A percentile compares a stretch with the other conserved stretches of the same genome.
These are phyloP conservation scores for Dasypus novemcinctus DNA, from an alignment of 2,113 vertebrate species.

Conservation along the genomic window DNA sequence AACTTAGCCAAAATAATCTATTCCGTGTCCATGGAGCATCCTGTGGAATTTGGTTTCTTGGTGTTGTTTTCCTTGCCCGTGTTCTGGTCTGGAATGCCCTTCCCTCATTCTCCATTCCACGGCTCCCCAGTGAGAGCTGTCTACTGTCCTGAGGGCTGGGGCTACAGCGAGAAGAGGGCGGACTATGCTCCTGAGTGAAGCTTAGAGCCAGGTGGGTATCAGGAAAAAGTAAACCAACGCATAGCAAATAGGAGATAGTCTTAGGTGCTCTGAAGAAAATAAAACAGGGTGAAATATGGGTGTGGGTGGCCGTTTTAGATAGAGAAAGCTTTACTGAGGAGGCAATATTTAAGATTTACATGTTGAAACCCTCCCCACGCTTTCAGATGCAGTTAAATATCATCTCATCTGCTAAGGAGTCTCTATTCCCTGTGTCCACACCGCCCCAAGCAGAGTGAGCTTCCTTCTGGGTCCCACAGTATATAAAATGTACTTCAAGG, in stretches of 20 bases:
- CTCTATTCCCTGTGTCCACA: neutral
- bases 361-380: neutral
- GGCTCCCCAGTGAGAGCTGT: neutral
- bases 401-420: neutral
- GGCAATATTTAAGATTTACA: neutral
- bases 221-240: neutral
- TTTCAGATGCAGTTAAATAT: neutral
- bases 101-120: neutral
- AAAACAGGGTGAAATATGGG: neutral
- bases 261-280: neutral
- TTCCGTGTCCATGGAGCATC: neutral
- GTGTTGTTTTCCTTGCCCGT: neutral
- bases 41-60: neutral
- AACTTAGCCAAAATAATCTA: neutral
- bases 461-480: neutral
- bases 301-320: neutral
- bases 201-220: neutral
- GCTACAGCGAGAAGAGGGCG: neutral
- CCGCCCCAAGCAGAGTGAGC: neutral
- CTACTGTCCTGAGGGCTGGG: neutral
- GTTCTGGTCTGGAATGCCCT: neutral
- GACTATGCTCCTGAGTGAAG: neutral
- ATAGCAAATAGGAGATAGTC: neutral
- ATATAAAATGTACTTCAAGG: neutral
- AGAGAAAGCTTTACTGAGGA: neutral